Percentiles rank a stretch among this genome's conserved stretches.
Conservation (phyloP, 2,888 invertebrate genomes). For the Ornithoptera alexandrae region DNA sequence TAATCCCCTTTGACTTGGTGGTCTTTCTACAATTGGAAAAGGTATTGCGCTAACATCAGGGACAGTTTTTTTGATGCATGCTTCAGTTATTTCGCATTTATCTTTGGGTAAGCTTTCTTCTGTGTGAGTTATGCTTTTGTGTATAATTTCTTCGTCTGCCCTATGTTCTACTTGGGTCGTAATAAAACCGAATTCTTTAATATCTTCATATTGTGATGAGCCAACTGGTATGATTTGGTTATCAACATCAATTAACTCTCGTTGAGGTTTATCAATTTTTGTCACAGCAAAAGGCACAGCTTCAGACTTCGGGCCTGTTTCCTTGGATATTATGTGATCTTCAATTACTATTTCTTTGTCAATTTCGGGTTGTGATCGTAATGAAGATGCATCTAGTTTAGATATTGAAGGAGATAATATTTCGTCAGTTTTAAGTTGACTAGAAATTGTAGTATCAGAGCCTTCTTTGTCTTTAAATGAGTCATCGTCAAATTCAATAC, state of each 20-base stretch:
- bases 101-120: slow-evolving; percentile 47
- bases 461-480: slow-evolving; percentile 65
- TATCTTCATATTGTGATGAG: slow-evolving; percentile 69
- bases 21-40: slow-evolving; percentile 67
- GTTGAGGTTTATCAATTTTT: slow-evolving; percentile 60
- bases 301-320: slow-evolving; percentile 43
- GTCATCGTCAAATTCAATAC: slow-evolving; percentile 67
- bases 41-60: slow-evolving; percentile 67
- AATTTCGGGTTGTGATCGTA: slow-evolving; percentile 55
- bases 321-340: slow-evolving; percentile 43
- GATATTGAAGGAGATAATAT: slow-evolving; percentile 70
- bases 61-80: slow-evolving; percentile 60
- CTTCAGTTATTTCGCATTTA: slow-evolving; percentile 49
- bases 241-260: slow-evolving; percentile 74
- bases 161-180: slow-evolving; percentile 62
- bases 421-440: slow-evolving; percentile 71
- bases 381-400: slow-evolving; percentile 65
- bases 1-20: slow-evolving; percentile 73
- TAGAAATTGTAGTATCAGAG: slow-evolving; percentile 72
- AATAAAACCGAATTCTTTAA: slow-evolving; percentile 54
- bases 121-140: slow-evolving; percentile 47
- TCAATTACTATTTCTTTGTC: slow-evolving; percentile 55
- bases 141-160: slow-evolving; percentile 47
- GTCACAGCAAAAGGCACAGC: slow-evolving; percentile 66
- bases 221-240: slow-evolving; percentile 73